These are phyloP conservation scores for Amblyraja radiata DNA, from an alignment of 2,797 vertebrate genomes.

Conservation along the genomic window DNA sequence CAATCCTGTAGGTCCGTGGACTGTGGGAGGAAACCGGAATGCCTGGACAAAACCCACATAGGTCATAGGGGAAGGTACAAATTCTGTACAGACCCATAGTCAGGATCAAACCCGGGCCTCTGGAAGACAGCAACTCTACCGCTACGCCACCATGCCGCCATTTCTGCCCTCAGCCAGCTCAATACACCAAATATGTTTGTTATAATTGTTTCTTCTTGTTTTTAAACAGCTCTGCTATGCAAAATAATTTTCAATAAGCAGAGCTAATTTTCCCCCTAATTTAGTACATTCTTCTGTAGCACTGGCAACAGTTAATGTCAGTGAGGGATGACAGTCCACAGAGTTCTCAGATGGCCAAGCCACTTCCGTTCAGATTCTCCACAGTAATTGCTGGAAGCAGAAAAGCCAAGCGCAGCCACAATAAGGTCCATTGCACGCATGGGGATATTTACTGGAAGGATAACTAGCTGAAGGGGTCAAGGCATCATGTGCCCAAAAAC, in stretches of 20 bases:
- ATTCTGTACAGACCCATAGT: too few relatives aligned
- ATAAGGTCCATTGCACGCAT: background rate
- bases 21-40: too few relatives aligned
- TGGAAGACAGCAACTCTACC: too few relatives aligned
- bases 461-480: background rate
- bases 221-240: background rate
- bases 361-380: background rate
- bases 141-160: too few relatives aligned
- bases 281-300: background rate
- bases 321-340: background rate
- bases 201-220: background rate
- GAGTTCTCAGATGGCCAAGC: background rate
- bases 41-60: too few relatives aligned
- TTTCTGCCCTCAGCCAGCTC: background rate
- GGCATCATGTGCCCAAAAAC: background rate
- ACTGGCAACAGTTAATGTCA: background rate
- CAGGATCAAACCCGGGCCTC: too few relatives aligned
- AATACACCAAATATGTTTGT: background rate
- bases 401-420: background rate
- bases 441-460: background rate
- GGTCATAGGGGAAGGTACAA: too few relatives aligned
- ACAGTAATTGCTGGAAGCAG: background rate
- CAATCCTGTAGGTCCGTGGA: too few relatives aligned
- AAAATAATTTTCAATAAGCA: background rate
- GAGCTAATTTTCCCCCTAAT: too few relatives aligned